Evolutionary conservation across 2,888 invertebrate genomes (phyloP).

Genomic region (Slavum lentiscoides): DNA sequence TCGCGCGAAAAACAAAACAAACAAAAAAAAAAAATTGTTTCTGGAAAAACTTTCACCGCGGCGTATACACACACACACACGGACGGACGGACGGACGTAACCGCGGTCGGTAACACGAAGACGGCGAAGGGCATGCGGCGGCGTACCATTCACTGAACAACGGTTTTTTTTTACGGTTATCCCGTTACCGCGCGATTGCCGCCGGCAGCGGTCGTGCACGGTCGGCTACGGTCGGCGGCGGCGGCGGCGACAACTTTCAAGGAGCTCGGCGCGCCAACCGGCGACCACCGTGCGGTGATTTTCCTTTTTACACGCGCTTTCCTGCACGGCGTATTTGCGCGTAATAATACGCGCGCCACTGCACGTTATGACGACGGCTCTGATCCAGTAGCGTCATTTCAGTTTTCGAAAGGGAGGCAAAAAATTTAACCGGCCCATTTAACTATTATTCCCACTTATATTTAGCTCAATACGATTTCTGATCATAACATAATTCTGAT

Average conservation of each 20-base stretch:
- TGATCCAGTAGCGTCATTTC: no score
- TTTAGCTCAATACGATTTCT: no score
- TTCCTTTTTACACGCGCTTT: no score
- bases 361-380: no score
- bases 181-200: constrained; percentile 48
- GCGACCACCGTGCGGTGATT: no score
- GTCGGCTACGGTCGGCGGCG: constrained; percentile 35
- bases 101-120: constrained; percentile 30
- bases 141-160: constrained; percentile 49
- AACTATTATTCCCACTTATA: no score
- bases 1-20: constrained; percentile 21
- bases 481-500: no score
- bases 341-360: no score
- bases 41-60: constrained; percentile 44
- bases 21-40: not conserved
- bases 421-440: no score
- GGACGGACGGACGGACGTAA: not conserved
- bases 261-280: constrained; percentile 1
- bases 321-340: no score
- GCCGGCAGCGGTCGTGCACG: constrained; percentile 42
- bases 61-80: no score
- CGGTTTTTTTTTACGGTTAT: constrained; percentile 49
- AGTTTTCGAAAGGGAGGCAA: no score
- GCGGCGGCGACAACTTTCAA: constrained; percentile 36
- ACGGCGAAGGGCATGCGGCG: constrained; percentile 51